Conservation (phyloP, 2,797 vertebrate genomes). For the Poecilia picta region DNA sequence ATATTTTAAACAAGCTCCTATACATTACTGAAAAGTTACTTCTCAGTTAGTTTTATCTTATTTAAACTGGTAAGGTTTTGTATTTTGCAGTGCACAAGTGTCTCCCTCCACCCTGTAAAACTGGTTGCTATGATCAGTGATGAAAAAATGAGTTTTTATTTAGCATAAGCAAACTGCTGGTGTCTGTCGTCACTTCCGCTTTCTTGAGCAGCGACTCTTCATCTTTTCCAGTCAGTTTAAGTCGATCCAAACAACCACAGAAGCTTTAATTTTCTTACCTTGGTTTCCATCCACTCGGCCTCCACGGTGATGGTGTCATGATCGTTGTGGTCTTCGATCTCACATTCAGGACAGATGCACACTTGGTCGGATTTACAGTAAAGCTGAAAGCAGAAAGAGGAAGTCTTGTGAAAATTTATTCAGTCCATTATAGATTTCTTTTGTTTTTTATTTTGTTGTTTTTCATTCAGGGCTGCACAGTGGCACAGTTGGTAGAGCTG, state of each 20-base stretch:
- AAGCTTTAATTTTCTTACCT: slow-evolving; percentile 56
- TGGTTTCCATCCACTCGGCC: slow-evolving; percentile 67
- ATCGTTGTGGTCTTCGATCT: slow-evolving; percentile 52
- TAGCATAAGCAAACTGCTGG: background rate
- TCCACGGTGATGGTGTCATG: slow-evolving; percentile 70
- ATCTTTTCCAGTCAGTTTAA: background rate
- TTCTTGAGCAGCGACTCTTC: background rate
- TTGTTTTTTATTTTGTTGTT: background rate
- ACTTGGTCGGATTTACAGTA: slow-evolving; percentile 71
- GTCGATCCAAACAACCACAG: background rate
- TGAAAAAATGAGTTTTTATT: background rate
- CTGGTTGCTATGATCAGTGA: background rate
- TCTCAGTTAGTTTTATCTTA: no score
- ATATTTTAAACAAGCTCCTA: no score
- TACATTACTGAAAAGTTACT: no score
- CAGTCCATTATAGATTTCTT: background rate
- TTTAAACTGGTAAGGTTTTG: no score
- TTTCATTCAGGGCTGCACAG: no score
- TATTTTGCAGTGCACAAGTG: background rate
- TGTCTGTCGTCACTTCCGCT: background rate
- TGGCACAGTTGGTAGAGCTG: no score
- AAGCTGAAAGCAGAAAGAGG: slow-evolving; percentile 46
- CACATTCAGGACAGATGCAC: slow-evolving; percentile 73
- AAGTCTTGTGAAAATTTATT: background rate
- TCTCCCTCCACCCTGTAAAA: background rate